phyloP scores from a whole-genome alignment of 2,797 vertebrate genomes.

The Hirundo rustica region DNA sequence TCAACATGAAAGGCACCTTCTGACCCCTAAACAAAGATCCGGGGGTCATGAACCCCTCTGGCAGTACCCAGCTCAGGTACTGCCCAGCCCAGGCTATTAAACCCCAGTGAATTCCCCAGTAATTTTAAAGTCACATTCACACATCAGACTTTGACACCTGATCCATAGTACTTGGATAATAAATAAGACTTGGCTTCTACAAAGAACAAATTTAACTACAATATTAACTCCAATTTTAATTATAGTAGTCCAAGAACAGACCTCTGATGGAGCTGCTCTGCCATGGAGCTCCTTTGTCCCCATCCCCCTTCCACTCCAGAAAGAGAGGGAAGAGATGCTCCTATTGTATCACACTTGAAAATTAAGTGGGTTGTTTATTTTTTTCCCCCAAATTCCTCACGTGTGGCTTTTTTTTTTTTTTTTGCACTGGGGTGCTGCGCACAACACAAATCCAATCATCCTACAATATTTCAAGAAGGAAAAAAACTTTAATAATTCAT shows the following conservation, averaged over 20 bases:
- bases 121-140: neutral
- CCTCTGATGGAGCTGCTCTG: neutral
- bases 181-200: neutral
- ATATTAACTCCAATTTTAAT: neutral
- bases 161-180: neutral
- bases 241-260: neutral
- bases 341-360: neutral
- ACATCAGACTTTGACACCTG: neutral
- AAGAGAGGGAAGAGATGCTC: neutral
- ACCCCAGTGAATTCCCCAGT: neutral
- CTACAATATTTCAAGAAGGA: neutral
- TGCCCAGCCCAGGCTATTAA: neutral
- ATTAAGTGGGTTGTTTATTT: neutral
- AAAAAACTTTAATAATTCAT: slow-evolving; percentile 10
- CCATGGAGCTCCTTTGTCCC: neutral
- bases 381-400: neutral
- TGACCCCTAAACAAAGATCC: neutral
- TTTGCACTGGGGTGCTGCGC: neutral
- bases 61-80: neutral
- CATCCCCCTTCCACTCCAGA: neutral
- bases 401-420: neutral
- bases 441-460: neutral
- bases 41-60: rapidly evolving
- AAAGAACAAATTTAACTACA: neutral
- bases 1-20: neutral